Base-by-base conservation (phyloP, 2,888 invertebrate genomes). In the Gandaritis pyraliata region DNA sequence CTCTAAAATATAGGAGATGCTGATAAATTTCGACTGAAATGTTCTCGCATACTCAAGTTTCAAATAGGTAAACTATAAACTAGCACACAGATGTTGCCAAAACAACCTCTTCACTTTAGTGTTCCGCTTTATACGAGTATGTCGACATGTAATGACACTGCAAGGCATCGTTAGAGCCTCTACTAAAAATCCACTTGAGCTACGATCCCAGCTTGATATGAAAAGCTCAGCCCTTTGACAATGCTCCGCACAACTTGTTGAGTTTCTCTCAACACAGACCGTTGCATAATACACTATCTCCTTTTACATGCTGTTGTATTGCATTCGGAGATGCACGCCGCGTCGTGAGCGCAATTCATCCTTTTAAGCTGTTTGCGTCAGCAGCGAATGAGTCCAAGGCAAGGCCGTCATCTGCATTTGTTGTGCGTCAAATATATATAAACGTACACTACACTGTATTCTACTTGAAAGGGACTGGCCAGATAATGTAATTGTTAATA, bases 361-460 rank as follows among this genome's bases (percentile, higher is more conserved):
- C 58, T 69, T 66, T 58, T 67, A 66, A 71, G 66, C 69, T 53
- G 69, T 72, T 74, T 79, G 75, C 79, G 80, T 80, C 79, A 80
- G 64, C 64, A 53, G 29, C 50, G 53, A 70, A 58, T 69, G 69
- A 67, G 72, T 69, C 70, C 72, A 70, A 71, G 62, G 60, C 69
- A 73, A 75, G 76, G 73, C 65, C 74, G 68, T 61, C 66, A 64
- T 69, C 64, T 68, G 71, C 65, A 69, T 73, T 68, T 67, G 64
- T 61, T 69, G 70, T 69, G 69, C 72, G 69, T 74, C 73, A 60
- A 69, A 65, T 69, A 54, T 69, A 57, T 58, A 53, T 59, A 71
- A 70, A 52, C 36, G 52, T 63, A 59, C 55, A 36, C 11, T 50
- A 29, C 55, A 5, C 23, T 55, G 47, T 45, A 41, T 39, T 52